phyloP scores from a whole-genome alignment of 2,113 vertebrate species.

The Sturnira hondurensis region DNA sequence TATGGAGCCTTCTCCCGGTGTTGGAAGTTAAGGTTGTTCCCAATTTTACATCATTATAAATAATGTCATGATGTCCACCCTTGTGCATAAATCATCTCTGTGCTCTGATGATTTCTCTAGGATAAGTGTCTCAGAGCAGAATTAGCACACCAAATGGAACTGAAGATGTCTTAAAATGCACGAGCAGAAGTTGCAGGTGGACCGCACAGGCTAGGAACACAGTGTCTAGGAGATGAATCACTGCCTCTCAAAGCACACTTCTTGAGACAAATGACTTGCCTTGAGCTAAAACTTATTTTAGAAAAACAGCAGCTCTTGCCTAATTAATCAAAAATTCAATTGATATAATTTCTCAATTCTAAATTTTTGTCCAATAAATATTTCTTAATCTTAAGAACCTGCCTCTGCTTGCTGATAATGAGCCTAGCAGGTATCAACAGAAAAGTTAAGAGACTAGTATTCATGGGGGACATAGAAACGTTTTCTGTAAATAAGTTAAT shows the following conservation, averaged over 20 bases:
- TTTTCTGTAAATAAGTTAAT: neutral
- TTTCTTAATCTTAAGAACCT: neutral
- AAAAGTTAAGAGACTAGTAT: neutral
- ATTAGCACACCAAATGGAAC: neutral
- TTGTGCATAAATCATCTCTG: neutral
- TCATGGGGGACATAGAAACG: neutral
- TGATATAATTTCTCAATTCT: neutral
- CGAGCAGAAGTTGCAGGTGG: neutral
- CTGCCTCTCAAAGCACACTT: neutral
- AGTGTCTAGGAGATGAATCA: neutral
- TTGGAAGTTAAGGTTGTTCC: neutral
- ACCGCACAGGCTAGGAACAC: neutral
- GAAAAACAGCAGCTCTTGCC: neutral
- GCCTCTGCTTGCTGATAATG: neutral
- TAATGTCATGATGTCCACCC: slow-evolving; percentile 13
- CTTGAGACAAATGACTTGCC: neutral
- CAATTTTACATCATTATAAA: slow-evolving; percentile 19
- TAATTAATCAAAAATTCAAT: slow-evolving; percentile 16
- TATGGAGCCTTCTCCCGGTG: neutral
- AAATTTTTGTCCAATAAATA: neutral
- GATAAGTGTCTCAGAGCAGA: neutral
- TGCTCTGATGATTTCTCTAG: neutral
- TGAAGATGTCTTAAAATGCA: neutral
- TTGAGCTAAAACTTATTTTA: neutral
- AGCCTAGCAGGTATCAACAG: neutral